These are phyloP conservation scores for Actenoides lindsayi DNA, from an alignment of 2,113 vertebrate genomes.

Conservation along the genomic window DNA sequence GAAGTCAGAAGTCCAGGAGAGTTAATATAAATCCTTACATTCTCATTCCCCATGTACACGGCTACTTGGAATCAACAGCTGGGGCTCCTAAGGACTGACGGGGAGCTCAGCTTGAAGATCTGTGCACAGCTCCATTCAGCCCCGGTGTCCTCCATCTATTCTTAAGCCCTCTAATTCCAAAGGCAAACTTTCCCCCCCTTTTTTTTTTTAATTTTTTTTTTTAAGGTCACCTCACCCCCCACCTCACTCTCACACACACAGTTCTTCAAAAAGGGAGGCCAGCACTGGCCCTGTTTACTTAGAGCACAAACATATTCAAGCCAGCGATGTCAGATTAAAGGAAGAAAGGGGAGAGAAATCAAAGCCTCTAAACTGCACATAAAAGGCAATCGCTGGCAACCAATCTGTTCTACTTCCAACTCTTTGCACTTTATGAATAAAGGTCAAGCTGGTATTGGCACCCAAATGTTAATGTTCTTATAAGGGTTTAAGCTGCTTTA, in stretches of 20 bases:
- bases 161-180: slow-evolving; percentile 80
- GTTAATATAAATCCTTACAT: slow-evolving; percentile 76
- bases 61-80: slow-evolving; percentile 51
- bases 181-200: slow-evolving; percentile 69
- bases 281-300: slow-evolving; percentile 82
- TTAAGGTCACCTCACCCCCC: slow-evolving; percentile 75
- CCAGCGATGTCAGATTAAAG: slow-evolving; percentile 86
- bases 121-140: slow-evolving; percentile 67
- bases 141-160: slow-evolving; percentile 73
- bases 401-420: slow-evolving; percentile 85
- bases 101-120: slow-evolving; percentile 16
- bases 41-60: slow-evolving; percentile 66
- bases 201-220: slow-evolving; percentile 53
- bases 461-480: slow-evolving; percentile 87
- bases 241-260: slow-evolving; percentile 44
- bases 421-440: slow-evolving; percentile 86
- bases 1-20: slow-evolving; percentile 64
- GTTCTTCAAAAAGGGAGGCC: slow-evolving; percentile 78
- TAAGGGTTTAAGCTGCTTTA: slow-evolving; percentile 86
- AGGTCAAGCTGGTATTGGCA: slow-evolving; percentile 84
- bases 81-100: slow-evolving; percentile 21
- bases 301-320: slow-evolving; percentile 85
- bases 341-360: slow-evolving; percentile 84
- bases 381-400: slow-evolving; percentile 83
- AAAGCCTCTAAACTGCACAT: slow-evolving; percentile 85